phyloP scores from a whole-genome alignment of 92 coral and sea anemone species.

The Porites evermanni region DNA sequence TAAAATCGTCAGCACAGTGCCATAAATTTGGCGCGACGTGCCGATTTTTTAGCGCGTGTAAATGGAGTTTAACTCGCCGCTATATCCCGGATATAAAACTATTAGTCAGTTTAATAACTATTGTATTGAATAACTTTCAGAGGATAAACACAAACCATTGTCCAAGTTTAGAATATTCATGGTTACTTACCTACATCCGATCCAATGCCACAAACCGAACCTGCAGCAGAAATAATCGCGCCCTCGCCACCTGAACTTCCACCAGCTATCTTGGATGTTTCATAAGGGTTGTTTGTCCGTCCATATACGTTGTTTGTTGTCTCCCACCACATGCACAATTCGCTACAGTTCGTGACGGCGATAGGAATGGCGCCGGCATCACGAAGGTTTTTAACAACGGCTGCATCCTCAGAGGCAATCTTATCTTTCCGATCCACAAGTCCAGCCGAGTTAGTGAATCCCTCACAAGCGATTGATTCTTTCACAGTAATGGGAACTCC shows the following conservation, averaged over 20 bases:
- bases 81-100: too few species aligned
- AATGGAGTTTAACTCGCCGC: too few species aligned
- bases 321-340: slow-evolving; percentile 95
- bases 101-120: too few species aligned
- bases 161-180: too few species aligned
- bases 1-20: too few species aligned
- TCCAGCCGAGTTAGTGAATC: slow-evolving; percentile 79
- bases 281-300: slow-evolving; percentile 81
- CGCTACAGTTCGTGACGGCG: slow-evolving; percentile 92
- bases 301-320: slow-evolving; percentile 83
- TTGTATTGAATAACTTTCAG: too few species aligned
- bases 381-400: slow-evolving; percentile 74
- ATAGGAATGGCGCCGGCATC: slow-evolving; percentile 82
- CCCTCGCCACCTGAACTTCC: slow-evolving; percentile 93
- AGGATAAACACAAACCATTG: too few species aligned
- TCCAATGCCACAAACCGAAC: slow-evolving; percentile 86
- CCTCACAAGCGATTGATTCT: slow-evolving; percentile 78
- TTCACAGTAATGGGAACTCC: slow-evolving; percentile 88
- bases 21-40: too few species aligned
- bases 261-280: slow-evolving; percentile 80
- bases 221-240: slow-evolving; percentile 84
- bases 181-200: slow-evolving; percentile 83
- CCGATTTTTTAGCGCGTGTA: too few species aligned
- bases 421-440: slow-evolving; percentile 72
- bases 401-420: slow-evolving; percentile 69